A percentile compares a stretch with the other conserved stretches of the same genome.
phyloP scores from a whole-genome alignment of 1,140 invertebrate species.

The Panagrolaimus sp. region DNA sequence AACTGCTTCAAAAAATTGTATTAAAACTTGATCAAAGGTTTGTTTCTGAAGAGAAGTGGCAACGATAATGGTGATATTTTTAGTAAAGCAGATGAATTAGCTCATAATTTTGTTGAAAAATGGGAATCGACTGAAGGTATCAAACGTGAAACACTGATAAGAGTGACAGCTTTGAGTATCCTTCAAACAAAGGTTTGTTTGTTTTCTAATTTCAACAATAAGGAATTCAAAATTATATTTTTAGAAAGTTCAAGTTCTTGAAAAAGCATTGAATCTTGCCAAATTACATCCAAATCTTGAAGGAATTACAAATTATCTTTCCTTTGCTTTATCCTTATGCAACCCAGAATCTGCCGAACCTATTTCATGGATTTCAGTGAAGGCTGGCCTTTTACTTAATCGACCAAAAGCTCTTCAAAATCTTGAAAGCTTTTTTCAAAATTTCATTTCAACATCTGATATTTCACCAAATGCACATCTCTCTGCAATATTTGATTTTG shows the following conservation, averaged over 20 bases:
- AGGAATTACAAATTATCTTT: too few species aligned
- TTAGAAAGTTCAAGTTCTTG: too few species aligned
- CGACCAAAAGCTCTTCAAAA: neutral
- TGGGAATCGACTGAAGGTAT: neutral
- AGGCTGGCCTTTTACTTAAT: too few species aligned
- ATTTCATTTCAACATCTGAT: neutral
- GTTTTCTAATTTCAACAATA: neutral
- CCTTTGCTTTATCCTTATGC: too few species aligned
- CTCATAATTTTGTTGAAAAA: neutral
- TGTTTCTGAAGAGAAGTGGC: too few species aligned
- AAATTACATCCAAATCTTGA: too few species aligned
- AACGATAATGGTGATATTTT: too few species aligned
- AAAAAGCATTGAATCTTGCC: too few species aligned
- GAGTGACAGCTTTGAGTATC: neutral
- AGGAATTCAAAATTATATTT: too few species aligned
- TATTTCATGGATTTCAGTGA: too few species aligned
- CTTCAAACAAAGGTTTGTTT: constrained; percentile 2
- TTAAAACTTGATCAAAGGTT: neutral
- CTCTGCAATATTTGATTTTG: neutral
- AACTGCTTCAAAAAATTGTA: neutral
- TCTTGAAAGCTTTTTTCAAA: neutral
- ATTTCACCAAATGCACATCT: neutral
- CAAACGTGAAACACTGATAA: neutral
- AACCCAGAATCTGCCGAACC: too few species aligned
- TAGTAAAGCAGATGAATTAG: neutral